phyloP scores from a whole-genome alignment of 2,113 vertebrate genomes.

The Cephalopterus ornatus region DNA sequence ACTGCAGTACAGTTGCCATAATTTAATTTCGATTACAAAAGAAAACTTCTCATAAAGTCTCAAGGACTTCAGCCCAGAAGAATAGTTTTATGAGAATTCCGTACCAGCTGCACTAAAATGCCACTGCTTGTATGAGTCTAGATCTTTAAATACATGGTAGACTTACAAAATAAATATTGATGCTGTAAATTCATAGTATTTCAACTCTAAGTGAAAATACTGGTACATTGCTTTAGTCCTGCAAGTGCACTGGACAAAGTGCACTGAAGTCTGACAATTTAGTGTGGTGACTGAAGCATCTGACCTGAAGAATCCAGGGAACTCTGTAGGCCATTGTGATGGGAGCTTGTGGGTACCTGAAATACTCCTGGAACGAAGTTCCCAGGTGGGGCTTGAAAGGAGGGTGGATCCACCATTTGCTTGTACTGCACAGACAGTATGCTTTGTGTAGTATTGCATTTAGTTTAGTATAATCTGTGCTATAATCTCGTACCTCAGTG shows the following conservation, averaged over 20 bases:
- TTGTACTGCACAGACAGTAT: neutral
- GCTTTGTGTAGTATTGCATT: neutral
- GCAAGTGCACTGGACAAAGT: neutral
- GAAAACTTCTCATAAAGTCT: neutral
- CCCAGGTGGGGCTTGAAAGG: neutral
- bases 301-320: neutral
- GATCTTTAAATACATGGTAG: neutral
- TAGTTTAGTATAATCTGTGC: neutral
- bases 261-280: neutral
- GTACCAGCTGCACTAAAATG: neutral
- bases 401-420: neutral
- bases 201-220: neutral
- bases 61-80: neutral
- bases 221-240: neutral
- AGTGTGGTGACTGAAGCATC: neutral
- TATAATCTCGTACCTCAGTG: neutral
- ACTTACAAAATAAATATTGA: neutral
- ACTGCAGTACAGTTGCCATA: neutral
- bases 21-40: neutral
- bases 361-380: neutral
- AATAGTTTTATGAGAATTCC: neutral
- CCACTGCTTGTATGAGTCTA: neutral
- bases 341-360: neutral
- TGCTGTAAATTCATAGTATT: neutral
- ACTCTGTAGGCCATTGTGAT: fast-evolving